Evolutionary conservation across 2,888 invertebrate genomes (phyloP).

Genomic region (Drosophila conformis): DNA sequence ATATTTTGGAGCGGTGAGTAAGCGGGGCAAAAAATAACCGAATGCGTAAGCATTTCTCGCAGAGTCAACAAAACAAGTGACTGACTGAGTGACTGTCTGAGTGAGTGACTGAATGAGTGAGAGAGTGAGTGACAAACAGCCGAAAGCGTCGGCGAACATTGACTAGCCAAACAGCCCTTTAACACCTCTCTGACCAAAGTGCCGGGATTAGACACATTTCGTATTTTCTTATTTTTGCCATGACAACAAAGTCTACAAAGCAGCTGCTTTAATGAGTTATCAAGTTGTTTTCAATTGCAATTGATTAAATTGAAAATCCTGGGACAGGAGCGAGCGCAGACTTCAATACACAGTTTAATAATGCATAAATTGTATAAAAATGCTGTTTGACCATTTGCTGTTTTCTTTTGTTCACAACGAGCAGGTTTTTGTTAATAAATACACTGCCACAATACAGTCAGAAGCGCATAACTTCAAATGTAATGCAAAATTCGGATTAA

Average conservation of each 20-base stretch:
- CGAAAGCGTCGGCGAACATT: slow-evolving; percentile 15
- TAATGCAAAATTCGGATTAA: neutral
- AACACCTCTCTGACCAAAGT: slow-evolving; percentile 28
- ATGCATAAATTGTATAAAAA: neutral
- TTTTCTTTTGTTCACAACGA: neutral
- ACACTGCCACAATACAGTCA: neutral
- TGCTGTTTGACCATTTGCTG: neutral
- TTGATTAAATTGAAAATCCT: neutral
- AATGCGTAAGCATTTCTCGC: slow-evolving; percentile 57
- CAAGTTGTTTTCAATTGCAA: neutral
- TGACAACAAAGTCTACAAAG: neutral
- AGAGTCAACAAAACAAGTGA: slow-evolving; percentile 15
- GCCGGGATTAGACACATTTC: neutral
- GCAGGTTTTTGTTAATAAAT: slow-evolving; percentile 7
- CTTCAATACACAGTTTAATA: neutral
- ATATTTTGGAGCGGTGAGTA: slow-evolving; percentile 84
- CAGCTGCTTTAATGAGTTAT: neutral
- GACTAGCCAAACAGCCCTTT: slow-evolving; percentile 30
- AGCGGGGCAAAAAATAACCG: slow-evolving; percentile 53
- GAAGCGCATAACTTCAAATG: neutral
- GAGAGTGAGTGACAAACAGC: slow-evolving; percentile 24
- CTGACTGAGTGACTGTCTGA: slow-evolving; percentile 5
- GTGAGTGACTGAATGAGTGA: neutral
- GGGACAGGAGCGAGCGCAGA: neutral
- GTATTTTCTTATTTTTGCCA: neutral